phyloP scores from a whole-genome alignment of 2,888 invertebrate genomes.

The Hypercompe scribonia region DNA sequence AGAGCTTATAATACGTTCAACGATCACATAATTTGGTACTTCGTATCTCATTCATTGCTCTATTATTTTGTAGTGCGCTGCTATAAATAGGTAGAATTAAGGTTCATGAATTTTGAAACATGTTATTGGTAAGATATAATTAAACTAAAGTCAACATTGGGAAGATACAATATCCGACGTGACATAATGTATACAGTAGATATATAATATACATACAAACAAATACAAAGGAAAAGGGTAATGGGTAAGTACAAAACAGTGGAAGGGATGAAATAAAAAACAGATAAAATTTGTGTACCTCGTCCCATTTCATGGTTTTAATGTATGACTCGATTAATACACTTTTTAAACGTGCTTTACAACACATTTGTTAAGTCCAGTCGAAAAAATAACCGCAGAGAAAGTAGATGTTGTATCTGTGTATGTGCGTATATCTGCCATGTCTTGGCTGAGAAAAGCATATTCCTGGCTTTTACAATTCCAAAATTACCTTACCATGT shows the following conservation, averaged over 20 bases:
- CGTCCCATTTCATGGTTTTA: too few relatives aligned
- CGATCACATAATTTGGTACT: constrained; percentile 47
- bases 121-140: background rate
- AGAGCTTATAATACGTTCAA: constrained; percentile 57
- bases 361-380: too few relatives aligned
- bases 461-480: background rate
- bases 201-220: background rate
- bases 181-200: background rate
- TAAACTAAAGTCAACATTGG: background rate
- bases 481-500: background rate
- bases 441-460: background rate
- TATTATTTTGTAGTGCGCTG: constrained; percentile 4
- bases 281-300: too few relatives aligned
- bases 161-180: background rate
- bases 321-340: too few relatives aligned
- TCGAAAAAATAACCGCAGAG: too few relatives aligned
- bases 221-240: background rate
- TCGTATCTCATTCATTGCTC: constrained; percentile 35
- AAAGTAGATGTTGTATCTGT: too few relatives aligned
- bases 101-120: background rate
- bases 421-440: background rate
- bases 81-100: background rate
- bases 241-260: background rate
- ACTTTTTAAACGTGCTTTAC: too few relatives aligned
- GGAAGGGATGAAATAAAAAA: background rate